These are phyloP conservation scores for Garra rufa DNA, from an alignment of 2,113 vertebrate genomes.

Conservation along the genomic window DNA sequence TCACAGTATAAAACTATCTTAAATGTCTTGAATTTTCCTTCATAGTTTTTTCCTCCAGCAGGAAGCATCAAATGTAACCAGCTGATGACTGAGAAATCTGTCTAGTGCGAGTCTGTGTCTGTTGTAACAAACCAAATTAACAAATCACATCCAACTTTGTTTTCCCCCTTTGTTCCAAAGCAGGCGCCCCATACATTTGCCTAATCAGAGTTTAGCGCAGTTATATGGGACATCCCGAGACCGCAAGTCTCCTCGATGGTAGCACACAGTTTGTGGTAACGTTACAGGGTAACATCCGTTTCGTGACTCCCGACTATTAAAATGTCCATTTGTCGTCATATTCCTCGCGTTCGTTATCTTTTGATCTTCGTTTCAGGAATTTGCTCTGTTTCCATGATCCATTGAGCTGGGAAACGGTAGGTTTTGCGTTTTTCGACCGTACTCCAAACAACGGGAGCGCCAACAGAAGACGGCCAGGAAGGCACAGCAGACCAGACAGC, in stretches of 20 bases:
- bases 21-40: not conserved
- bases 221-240: constrained; percentile 34
- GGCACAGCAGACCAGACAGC: constrained; percentile 50
- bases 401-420: not conserved
- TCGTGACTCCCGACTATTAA: not conserved
- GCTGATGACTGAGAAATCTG: not conserved
- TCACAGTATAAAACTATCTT: not conserved
- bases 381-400: not conserved
- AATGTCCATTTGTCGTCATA: constrained; percentile 29
- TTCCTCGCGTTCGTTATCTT: constrained; percentile 3
- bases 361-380: not conserved
- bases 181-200: not conserved
- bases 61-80: not conserved
- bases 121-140: not conserved
- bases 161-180: constrained; percentile 26
- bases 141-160: constrained; percentile 1
- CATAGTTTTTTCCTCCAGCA: not conserved
- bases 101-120: not conserved
- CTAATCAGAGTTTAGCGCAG: not conserved
- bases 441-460: not conserved
- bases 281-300: not conserved
- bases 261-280: constrained; percentile 9
- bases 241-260: constrained; percentile 9
- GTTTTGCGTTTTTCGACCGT: constrained; percentile 35
- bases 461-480: not conserved